phyloP scores from a whole-genome alignment of 92 coral and sea anemone genomes.

The Palythoa grandis region DNA sequence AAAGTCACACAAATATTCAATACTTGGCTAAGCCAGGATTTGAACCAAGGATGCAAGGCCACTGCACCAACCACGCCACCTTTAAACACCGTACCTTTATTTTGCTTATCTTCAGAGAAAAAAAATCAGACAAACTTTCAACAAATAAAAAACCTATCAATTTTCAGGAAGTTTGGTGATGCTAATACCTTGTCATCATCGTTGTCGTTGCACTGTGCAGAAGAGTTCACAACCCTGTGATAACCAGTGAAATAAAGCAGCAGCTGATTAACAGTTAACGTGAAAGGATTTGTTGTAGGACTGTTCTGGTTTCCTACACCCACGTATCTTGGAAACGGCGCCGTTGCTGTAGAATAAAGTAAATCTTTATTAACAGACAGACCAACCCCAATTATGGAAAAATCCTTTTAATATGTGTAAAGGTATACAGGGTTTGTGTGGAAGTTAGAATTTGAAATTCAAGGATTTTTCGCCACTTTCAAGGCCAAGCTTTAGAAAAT shows the following conservation, averaged over 20 bases:
- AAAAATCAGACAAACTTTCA: neutral
- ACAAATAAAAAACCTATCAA: neutral
- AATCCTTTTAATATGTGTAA: no score
- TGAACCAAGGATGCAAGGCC: no score
- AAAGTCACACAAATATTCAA: no score
- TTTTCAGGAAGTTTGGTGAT: neutral
- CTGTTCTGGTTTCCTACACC: constrained; percentile 51
- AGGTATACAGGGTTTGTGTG: no score
- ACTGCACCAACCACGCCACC: no score
- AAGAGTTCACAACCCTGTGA: constrained; percentile 11
- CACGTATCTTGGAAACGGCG: constrained; percentile 77
- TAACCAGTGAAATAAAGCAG: constrained; percentile 80
- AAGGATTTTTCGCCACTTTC: no score
- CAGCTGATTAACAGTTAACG: constrained; percentile 49
- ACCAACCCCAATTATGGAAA: no score
- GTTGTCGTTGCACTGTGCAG: constrained; percentile 1
- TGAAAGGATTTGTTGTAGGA: constrained; percentile 45
- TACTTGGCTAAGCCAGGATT: no score
- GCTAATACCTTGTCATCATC: constrained; percentile 3
- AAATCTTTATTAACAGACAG: neutral
- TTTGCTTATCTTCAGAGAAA: neutral
- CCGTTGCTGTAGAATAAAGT: constrained; percentile 25
- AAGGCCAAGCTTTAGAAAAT: no score
- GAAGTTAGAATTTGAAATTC: no score
- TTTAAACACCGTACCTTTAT: no score